A percentile compares a stretch with the other conserved stretches of the same genome.
These are phyloP conservation scores for Pectinophora gossypiella DNA, from an alignment of 1,140 invertebrate genomes.

Conservation along the genomic window DNA sequence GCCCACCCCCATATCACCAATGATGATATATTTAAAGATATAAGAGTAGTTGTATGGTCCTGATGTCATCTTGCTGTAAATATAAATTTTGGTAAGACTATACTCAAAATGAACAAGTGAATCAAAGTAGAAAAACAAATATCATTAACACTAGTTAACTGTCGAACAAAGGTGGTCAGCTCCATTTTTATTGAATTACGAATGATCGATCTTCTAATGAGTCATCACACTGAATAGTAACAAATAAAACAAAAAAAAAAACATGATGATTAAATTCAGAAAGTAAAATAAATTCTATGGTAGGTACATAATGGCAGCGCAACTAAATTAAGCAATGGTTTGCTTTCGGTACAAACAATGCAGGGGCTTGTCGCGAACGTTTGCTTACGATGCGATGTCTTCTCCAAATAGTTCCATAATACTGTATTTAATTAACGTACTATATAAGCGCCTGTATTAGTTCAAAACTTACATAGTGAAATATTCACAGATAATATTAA, in stretches of 20 bases:
- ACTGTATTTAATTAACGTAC: too few relatives aligned
- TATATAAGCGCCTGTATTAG: too few relatives aligned
- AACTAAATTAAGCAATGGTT: too few relatives aligned
- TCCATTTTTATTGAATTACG: neutral
- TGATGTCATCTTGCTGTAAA: slow-evolving; percentile 84
- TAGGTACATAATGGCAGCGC: too few relatives aligned
- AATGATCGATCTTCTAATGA: neutral
- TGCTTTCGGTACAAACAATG: neutral
- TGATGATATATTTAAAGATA: slow-evolving; percentile 99
- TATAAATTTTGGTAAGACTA: neutral
- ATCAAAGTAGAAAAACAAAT: neutral
- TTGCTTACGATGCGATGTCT: neutral
- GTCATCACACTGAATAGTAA: neutral
- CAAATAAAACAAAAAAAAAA: too few relatives aligned
- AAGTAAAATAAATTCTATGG: too few relatives aligned
- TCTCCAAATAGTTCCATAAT: too few relatives aligned
- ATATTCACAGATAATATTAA: too few relatives aligned
- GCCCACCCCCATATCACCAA: slow-evolving; percentile 98
- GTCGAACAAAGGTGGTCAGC: neutral
- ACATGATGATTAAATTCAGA: too few relatives aligned
- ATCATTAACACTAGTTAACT: neutral
- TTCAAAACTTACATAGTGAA: too few relatives aligned
- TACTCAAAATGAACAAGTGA: neutral
- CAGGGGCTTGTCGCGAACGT: neutral
- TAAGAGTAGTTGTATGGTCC: slow-evolving; percentile 99